These are phyloP conservation scores for Molossus molossus DNA, from an alignment of 2,797 vertebrate species.

Conservation along the genomic window DNA sequence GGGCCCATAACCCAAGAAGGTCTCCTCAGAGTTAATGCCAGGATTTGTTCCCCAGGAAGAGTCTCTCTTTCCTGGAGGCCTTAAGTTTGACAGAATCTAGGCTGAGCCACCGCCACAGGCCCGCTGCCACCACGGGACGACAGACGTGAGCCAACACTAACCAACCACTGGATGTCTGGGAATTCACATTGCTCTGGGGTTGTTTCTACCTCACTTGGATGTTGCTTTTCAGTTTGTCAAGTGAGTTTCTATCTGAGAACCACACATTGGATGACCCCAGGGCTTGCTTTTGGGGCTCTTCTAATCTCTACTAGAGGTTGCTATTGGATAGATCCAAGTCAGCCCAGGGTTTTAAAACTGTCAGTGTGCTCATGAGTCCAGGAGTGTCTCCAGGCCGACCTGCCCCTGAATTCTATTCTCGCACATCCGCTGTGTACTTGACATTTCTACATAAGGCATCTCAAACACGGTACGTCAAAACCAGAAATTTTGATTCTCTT, in stretches of 20 bases:
- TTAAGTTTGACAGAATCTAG: background rate
- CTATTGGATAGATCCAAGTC: background rate
- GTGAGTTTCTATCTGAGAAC: background rate
- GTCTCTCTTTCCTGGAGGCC: background rate
- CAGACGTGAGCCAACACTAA: background rate
- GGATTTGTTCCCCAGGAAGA: background rate
- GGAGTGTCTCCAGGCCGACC: background rate
- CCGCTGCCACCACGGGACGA: too few species aligned
- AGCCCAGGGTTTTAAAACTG: background rate
- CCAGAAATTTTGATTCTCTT: slow-evolving; percentile 9
- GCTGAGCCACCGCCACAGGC: background rate
- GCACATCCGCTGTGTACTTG: background rate
- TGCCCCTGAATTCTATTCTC: background rate
- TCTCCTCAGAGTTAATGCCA: background rate
- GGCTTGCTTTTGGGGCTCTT: background rate
- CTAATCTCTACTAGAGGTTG: background rate
- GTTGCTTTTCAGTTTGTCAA: background rate
- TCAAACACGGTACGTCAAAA: slow-evolving; percentile 27
- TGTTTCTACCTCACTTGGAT: background rate
- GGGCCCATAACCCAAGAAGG: background rate
- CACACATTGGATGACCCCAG: background rate
- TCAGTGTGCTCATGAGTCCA: background rate
- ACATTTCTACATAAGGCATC: background rate
- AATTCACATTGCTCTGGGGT: background rate
- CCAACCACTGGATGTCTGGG: background rate